A percentile compares a stretch with the other conserved stretches of the same genome.
These are phyloP conservation scores for Rhagophthalmus giganteus DNA, from an alignment of 2,888 invertebrate species.

Conservation along the genomic window DNA sequence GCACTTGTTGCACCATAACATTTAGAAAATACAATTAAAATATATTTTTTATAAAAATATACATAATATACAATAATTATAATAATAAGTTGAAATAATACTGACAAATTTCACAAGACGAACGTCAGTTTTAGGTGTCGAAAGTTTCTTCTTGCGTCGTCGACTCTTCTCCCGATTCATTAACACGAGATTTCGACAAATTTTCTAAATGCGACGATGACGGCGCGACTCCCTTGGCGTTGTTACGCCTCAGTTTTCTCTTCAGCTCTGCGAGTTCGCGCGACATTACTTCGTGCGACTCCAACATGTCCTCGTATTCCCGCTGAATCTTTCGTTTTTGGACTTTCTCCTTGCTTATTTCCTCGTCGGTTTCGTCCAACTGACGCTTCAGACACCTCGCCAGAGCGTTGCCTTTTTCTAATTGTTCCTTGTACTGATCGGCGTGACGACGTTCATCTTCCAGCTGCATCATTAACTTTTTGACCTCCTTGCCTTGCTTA, in stretches of 20 bases:
- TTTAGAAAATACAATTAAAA: no score
- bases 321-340: constrained; percentile 95
- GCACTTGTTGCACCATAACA: no score
- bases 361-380: constrained; percentile 96
- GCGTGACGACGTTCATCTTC: constrained; percentile 96
- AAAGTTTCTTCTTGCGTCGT: constrained; percentile 76
- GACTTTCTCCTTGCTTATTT: constrained; percentile 91
- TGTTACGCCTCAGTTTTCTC: constrained; percentile 72
- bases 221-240: constrained; percentile 60
- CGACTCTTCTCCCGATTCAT: constrained; percentile 74
- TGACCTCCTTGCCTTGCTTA: constrained; percentile 93
- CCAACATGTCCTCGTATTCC: constrained; percentile 95
- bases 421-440: constrained; percentile 98
- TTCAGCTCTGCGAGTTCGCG: constrained; percentile 86
- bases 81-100: no score
- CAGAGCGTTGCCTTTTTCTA: constrained; percentile 84
- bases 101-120: no score
- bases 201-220: constrained; percentile 66
- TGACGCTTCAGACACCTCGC: constrained; percentile 92
- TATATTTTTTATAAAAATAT: no score
- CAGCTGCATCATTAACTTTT: constrained; percentile 87
- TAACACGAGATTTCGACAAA: constrained; percentile 64
- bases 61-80: no score
- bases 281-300: constrained; percentile 85
- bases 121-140: no score